phyloP scores from a whole-genome alignment of 1,140 invertebrate genomes.

The Drosophila asahinai region DNA sequence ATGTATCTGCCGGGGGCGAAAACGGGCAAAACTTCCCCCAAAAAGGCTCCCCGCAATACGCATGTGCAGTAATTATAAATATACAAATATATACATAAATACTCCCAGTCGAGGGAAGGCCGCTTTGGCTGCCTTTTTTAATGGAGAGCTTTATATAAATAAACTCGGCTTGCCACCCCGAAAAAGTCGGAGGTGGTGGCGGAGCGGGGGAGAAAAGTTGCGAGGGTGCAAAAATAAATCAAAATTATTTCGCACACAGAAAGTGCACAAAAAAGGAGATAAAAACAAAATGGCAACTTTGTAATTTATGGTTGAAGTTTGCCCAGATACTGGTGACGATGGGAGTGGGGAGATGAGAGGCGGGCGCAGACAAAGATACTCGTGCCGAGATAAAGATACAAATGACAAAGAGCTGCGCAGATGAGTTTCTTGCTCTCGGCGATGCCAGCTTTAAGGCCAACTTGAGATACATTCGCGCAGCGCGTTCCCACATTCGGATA shows the following conservation, averaged over 20 bases:
- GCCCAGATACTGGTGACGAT: conserved; percentile 55
- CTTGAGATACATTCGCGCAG: conserved; percentile 15
- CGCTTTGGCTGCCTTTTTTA: conserved; percentile 69
- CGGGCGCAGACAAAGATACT: conserved; percentile 50
- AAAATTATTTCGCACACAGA: conserved; percentile 84
- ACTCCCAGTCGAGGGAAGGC: conserved; percentile 45
- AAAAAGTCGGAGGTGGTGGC: conserved; percentile 11
- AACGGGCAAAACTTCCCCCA: conserved; percentile 64
- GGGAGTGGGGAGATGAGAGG: neutral
- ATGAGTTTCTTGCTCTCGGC: conserved; percentile 58
- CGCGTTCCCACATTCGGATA: conserved; percentile 44
- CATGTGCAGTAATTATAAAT: conserved; percentile 84
- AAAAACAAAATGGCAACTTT: conserved; percentile 84
- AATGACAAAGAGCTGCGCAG: conserved; percentile 70
- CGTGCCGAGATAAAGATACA: conserved; percentile 48
- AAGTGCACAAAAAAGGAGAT: conserved; percentile 64
- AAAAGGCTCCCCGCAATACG: conserved; percentile 68
- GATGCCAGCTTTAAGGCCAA: conserved; percentile 23
- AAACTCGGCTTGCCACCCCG: conserved; percentile 68
- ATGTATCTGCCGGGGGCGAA: conserved; percentile 61
- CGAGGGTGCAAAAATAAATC: conserved; percentile 70
- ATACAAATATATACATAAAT: conserved; percentile 82
- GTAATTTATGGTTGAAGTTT: conserved; percentile 83
- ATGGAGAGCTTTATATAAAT: conserved; percentile 83
- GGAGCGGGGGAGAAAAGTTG: conserved; percentile 17